Percentiles rank a stretch among this genome's conserved stretches.
These are phyloP conservation scores for Trachelipus rathkii DNA, from an alignment of 1,140 invertebrate species.

Conservation along the genomic window DNA sequence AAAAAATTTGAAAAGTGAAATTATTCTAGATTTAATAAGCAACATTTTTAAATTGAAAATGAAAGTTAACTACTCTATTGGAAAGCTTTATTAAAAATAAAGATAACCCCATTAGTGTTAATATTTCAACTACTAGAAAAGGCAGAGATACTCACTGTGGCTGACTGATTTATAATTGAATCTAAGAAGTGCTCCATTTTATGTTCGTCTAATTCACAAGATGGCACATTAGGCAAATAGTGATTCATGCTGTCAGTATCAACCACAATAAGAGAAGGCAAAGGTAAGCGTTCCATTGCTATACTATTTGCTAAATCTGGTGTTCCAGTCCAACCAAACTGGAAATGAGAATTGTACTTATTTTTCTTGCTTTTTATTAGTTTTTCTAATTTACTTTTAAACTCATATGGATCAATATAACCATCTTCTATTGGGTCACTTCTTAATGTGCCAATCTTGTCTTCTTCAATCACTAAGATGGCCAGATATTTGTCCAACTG, in stretches of 20 bases:
- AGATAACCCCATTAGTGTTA: too few relatives aligned
- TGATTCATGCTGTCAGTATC: slow-evolving; percentile 86
- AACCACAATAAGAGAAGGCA: slow-evolving; percentile 81
- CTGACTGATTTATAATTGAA: slow-evolving; percentile 46
- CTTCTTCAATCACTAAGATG: not conserved
- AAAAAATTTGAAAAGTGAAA: not conserved
- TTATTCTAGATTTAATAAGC: too few relatives aligned
- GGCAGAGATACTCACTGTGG: slow-evolving; percentile 41
- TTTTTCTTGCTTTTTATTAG: not conserved
- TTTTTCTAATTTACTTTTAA: not conserved
- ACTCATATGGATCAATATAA: not conserved
- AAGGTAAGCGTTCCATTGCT: slow-evolving; percentile 73
- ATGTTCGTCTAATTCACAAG: slow-evolving; percentile 71
- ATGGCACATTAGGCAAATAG: slow-evolving; percentile 80
- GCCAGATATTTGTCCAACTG: slow-evolving; percentile 14
- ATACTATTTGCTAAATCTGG: slow-evolving; percentile 84
- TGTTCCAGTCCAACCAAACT: slow-evolving; percentile 84
- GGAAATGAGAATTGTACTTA: slow-evolving; percentile 57
- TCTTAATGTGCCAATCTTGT: not conserved
- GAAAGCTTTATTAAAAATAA: too few relatives aligned
- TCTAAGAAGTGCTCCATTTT: slow-evolving; percentile 59
- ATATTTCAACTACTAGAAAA: not conserved
- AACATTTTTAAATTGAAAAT: too few relatives aligned
- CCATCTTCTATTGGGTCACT: not conserved
- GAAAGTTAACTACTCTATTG: too few relatives aligned